These are phyloP conservation scores for Hybognathus amarus DNA, from an alignment of 2,797 vertebrate genomes.

Conservation along the genomic window DNA sequence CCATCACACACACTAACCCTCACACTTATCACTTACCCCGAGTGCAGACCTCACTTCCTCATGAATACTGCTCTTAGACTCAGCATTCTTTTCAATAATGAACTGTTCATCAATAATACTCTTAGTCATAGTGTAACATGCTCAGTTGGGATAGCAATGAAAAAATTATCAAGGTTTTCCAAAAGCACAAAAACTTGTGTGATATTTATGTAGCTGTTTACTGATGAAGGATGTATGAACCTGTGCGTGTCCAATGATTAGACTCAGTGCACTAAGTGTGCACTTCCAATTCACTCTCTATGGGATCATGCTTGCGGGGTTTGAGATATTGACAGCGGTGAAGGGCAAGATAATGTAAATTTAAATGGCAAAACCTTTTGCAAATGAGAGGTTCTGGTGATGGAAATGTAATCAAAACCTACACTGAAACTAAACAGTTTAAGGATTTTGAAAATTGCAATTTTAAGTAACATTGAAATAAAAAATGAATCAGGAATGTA, in stretches of 20 bases:
- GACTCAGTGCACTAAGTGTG: neutral
- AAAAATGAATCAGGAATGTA: no score
- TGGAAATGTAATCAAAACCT: neutral
- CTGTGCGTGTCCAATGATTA: neutral
- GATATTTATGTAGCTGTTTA: neutral
- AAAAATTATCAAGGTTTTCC: neutral
- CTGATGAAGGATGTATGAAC: neutral
- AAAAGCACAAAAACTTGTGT: conserved; percentile 10
- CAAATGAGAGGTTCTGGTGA: neutral
- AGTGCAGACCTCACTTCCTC: neutral
- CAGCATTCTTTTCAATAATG: neutral
- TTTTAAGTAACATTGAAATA: no score
- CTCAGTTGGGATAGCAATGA: neutral
- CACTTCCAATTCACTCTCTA: neutral
- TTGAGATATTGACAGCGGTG: neutral
- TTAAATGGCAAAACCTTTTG: neutral
- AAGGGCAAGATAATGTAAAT: neutral
- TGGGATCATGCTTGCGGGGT: neutral
- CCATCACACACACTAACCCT: neutral
- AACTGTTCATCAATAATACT: conserved; percentile 19
- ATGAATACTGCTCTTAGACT: conserved; percentile 21
- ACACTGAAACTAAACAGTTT: neutral
- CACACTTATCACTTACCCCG: conserved; percentile 9
- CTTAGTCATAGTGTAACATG: neutral
- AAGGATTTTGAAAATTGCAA: no score